phyloP scores from a whole-genome alignment of 2,888 invertebrate genomes.

The Agapostemon virescens region DNA sequence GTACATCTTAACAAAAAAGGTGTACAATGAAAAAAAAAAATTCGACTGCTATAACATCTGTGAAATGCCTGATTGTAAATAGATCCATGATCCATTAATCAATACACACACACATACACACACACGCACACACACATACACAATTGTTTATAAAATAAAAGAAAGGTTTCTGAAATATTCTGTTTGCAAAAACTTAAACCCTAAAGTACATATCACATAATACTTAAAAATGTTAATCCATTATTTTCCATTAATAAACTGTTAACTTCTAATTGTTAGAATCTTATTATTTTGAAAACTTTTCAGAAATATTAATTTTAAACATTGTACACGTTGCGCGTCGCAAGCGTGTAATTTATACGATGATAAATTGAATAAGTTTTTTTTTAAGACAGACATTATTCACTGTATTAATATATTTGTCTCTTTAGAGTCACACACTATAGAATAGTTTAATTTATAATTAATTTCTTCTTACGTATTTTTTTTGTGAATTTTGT shows the following conservation, averaged over 20 bases:
- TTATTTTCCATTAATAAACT: slow-evolving; percentile 67
- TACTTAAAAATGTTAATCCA: slow-evolving; percentile 64
- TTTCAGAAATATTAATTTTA: slow-evolving; percentile 30
- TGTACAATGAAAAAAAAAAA: slow-evolving; percentile 41
- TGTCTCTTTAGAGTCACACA: slow-evolving; percentile 25
- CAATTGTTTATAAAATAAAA: slow-evolving; percentile 56
- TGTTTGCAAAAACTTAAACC: slow-evolving; percentile 54
- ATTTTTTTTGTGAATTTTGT: slow-evolving; percentile 30
- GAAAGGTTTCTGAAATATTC: slow-evolving; percentile 44
- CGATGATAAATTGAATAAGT: slow-evolving; percentile 37
- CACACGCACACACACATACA: slow-evolving; percentile 18
- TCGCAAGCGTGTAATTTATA: slow-evolving; percentile 9
- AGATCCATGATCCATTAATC: slow-evolving; percentile 55
- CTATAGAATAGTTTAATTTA: slow-evolving; percentile 42
- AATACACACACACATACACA: too few relatives aligned
- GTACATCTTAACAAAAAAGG: slow-evolving; percentile 21
- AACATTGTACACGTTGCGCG: slow-evolving; percentile 1
- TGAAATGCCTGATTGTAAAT: slow-evolving; percentile 61
- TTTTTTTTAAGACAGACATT: slow-evolving; percentile 42
- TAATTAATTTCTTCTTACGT: slow-evolving; percentile 27
- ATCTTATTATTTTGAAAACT: slow-evolving; percentile 41
- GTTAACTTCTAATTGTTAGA: slow-evolving; percentile 45
- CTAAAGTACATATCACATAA: slow-evolving; percentile 64
- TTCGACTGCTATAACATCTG: slow-evolving; percentile 44
- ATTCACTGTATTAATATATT: slow-evolving; percentile 37